Base-by-base conservation (phyloP, 1,140 invertebrate species). In the Pseudobourletiella spinata region DNA sequence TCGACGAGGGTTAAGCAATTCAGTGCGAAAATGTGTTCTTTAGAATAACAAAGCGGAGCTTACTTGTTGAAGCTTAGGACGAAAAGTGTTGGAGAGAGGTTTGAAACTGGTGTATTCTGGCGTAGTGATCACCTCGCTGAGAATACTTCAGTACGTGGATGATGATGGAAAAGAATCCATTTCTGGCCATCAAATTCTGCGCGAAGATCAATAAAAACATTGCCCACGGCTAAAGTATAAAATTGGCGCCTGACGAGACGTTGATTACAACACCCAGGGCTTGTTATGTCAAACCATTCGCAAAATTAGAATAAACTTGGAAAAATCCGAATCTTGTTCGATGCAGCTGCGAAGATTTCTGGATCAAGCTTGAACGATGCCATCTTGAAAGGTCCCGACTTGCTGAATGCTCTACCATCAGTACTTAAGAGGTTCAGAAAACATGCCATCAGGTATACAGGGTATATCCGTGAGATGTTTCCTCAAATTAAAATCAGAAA, bases 381-480 rank as follows among this genome's bases (percentile, higher is more conserved):
- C n/a, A 16, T 69, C 1, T n/a, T 52, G 1, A 54, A 20, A 1
- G 61, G 62, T 8, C 65, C 67, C 1, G 65, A 61, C 24, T 20
- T 65, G 1, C 35, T 64, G 16, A 64, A 26, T 11, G 18, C 61
- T 8, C 32, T 66, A 15, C 24, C 39, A 35, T 15, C 22, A 1
- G 60, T 66, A 11, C 0, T 59, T 20, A 29, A 39, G n/a, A 52
- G 59, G 16, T 67, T 69, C 28, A 44, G 67, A 2, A 44, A 67
- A 28, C 30, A 48, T 14, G 26, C 8, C 28, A 42, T 66, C n/a
- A 65, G 30, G 0, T 57, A 64, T 29, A 11, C 28, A 0, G 67
- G 28, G 2, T 59, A 68, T 43, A 66, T 68, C 6, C 18, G 44
- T 15, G 56, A 66, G 39, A 63, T 68, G 50, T 67, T 46, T 22